Percentiles rank a stretch among this genome's conserved stretches.
These are phyloP conservation scores for Cryptocephalus primarius DNA, from an alignment of 2,888 invertebrate genomes.

Conservation along the genomic window DNA sequence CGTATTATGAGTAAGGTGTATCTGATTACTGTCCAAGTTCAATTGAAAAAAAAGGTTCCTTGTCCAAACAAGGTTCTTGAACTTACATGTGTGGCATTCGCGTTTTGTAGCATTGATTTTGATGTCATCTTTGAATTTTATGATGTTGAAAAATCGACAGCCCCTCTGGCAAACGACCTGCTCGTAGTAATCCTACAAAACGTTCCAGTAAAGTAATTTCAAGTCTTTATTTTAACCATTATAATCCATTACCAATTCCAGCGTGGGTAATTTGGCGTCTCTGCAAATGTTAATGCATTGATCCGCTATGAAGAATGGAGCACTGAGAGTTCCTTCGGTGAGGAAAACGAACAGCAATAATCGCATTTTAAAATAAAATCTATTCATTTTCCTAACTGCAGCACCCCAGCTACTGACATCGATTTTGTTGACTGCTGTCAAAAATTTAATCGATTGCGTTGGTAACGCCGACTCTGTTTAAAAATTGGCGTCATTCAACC, in stretches of 20 bases:
- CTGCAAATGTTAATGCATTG: constrained; percentile 19
- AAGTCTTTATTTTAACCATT: constrained; percentile 3
- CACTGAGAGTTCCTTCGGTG: background rate
- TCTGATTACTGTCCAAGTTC: background rate
- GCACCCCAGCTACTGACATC: no score
- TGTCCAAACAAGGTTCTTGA: background rate
- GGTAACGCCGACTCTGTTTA: no score
- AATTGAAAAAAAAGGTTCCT: background rate
- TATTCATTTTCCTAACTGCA: no score
- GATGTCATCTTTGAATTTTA: constrained; percentile 24
- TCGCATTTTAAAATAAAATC: no score
- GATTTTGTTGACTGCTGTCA: no score
- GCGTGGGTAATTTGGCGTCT: constrained; percentile 14
- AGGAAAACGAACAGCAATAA: background rate
- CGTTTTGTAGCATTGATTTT: constrained; percentile 24
- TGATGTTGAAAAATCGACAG: constrained; percentile 28
- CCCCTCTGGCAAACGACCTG: constrained; percentile 28
- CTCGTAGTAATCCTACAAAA: constrained; percentile 22
- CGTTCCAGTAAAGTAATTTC: constrained; percentile 1
- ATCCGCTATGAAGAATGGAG: constrained; percentile 11
- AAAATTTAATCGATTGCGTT: no score
- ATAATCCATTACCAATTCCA: constrained; percentile 18
- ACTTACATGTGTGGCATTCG: constrained; percentile 29
- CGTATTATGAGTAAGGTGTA: background rate
- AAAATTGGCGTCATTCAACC: no score